Evolutionary conservation across 2,113 vertebrate species (phyloP).

Genomic region (Craseonycteris thonglongyai): DNA sequence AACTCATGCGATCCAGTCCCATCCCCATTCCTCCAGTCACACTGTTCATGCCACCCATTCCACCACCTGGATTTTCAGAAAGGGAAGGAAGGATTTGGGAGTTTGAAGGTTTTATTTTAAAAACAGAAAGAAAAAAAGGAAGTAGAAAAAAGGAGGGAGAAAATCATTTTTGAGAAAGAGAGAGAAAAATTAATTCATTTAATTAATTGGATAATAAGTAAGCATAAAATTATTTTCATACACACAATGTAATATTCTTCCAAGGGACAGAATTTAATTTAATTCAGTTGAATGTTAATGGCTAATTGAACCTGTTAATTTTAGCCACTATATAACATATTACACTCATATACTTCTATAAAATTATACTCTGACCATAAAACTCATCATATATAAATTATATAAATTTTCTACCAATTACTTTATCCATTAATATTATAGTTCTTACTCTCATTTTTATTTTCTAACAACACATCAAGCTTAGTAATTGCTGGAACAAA

Average conservation of each 20-base stretch:
- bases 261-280: constrained; percentile 23
- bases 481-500: not conserved
- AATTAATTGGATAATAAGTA: not conserved
- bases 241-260: not conserved
- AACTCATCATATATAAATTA: not conserved
- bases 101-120: constrained; percentile 7
- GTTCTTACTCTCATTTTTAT: constrained; percentile 6
- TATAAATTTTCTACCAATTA: not conserved
- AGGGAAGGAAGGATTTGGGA: not conserved
- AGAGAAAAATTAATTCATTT: constrained; percentile 31
- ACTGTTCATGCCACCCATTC: constrained; percentile 89
- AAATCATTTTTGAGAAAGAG: not conserved
- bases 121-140: not conserved
- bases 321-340: not conserved
- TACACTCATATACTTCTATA: not conserved
- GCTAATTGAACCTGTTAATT: not conserved
- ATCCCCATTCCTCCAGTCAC: constrained; percentile 86
- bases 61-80: constrained; percentile 71
- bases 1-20: constrained; percentile 91
- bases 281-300: constrained; percentile 10
- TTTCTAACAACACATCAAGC: not conserved
- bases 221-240: constrained; percentile 38
- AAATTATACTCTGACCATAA: constrained; percentile 20
- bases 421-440: not conserved
- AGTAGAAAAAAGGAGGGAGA: not conserved